Conservation (phyloP, 2,113 vertebrate genomes). For the Oryctolagus cuniculus region mOryCun1.1 NC_091432.1:169716001-169716500, state of each 20-base stretch:
- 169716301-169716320: neutral
- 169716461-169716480: neutral
- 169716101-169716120: neutral
- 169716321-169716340: neutral
- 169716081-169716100: constrained; percentile 42
- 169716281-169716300: neutral
- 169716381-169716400: neutral
- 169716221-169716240: neutral
- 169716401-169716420: neutral
- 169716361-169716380: neutral
- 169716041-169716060: constrained; percentile 34
- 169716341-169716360: neutral
- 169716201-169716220: neutral
- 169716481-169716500: neutral
- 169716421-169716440: neutral
- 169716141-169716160: neutral
- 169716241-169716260: neutral
- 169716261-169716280: neutral
- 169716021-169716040: constrained; percentile 52
- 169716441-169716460: neutral
- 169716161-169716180: neutral
- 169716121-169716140: constrained; percentile 6
- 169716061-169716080: constrained; percentile 6
- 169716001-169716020: constrained; percentile 18
- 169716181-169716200: neutral